Percentiles rank a stretch among this genome's conserved stretches.
These are phyloP conservation scores for Oxytorus armatus DNA, from an alignment of 2,888 invertebrate species.

Conservation along the genomic window DNA sequence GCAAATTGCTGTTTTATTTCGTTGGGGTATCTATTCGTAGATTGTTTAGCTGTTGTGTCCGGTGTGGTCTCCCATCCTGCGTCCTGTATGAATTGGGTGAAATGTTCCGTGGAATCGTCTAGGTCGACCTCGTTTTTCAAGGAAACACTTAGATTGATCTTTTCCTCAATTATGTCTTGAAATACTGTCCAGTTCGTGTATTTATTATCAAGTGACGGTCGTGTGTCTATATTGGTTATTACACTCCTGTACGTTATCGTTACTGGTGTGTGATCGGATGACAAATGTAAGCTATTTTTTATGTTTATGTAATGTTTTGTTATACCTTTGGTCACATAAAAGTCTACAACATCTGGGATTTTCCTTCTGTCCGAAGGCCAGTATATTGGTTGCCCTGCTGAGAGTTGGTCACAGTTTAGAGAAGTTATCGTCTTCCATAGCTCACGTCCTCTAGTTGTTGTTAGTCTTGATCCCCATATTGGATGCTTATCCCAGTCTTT, in stretches of 20 bases:
- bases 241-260: slow-evolving; percentile 62
- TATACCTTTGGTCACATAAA: slow-evolving; percentile 70
- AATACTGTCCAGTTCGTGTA: slow-evolving; percentile 65
- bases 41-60: background rate
- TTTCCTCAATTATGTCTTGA: slow-evolving; percentile 51
- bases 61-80: slow-evolving; percentile 58
- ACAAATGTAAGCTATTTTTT: slow-evolving; percentile 65
- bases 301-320: slow-evolving; percentile 50
- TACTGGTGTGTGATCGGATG: no score
- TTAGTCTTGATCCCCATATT: no score
- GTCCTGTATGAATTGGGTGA: slow-evolving; percentile 61
- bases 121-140: slow-evolving; percentile 64
- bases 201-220: slow-evolving; percentile 56
- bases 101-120: slow-evolving; percentile 58
- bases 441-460: slow-evolving; percentile 53
- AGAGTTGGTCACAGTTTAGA: slow-evolving; percentile 37
- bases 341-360: slow-evolving; percentile 72
- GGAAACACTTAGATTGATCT: slow-evolving; percentile 44
- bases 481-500: slow-evolving; percentile 67
- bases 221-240: slow-evolving; percentile 57
- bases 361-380: slow-evolving; percentile 71
- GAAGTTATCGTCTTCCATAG: slow-evolving; percentile 37
- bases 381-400: slow-evolving; percentile 71
- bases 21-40: background rate
- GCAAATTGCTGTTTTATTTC: slow-evolving; percentile 59